These are phyloP conservation scores for Erythrolamprus reginae DNA, from an alignment of 2,113 vertebrate genomes.

Conservation along the genomic window DNA sequence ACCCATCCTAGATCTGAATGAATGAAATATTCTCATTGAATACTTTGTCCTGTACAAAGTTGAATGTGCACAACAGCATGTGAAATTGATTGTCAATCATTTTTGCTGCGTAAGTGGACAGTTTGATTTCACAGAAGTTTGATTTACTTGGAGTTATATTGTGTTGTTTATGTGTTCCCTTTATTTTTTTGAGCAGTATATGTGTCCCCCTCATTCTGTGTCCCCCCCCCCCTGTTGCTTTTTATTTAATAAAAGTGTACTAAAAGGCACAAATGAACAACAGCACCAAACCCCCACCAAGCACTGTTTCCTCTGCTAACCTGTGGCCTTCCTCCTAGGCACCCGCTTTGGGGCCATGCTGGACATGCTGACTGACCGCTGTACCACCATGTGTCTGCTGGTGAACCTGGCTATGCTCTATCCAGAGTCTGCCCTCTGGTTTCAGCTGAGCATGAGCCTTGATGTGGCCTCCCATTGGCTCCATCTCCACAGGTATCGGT, in stretches of 20 bases:
- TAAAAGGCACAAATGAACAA: not conserved
- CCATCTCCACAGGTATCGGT: slow-evolving; percentile 82
- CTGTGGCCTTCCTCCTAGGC: slow-evolving; percentile 36
- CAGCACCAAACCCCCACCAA: not conserved
- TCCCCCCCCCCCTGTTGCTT: too few relatives aligned
- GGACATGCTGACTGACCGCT: slow-evolving; percentile 91
- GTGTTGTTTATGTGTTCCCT: too few relatives aligned
- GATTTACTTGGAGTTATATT: too few relatives aligned
- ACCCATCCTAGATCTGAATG: too few relatives aligned
- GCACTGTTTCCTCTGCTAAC: not conserved
- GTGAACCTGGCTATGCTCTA: slow-evolving; percentile 87
- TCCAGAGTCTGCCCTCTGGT: slow-evolving; percentile 78
- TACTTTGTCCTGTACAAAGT: too few relatives aligned
- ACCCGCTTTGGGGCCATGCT: slow-evolving; percentile 88
- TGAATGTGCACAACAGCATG: too few relatives aligned
- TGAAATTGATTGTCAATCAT: too few relatives aligned
- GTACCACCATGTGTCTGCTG: slow-evolving; percentile 88
- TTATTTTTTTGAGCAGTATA: too few relatives aligned
- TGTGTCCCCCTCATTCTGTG: too few relatives aligned
- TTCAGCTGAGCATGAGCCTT: slow-evolving; percentile 87
- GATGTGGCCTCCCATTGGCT: slow-evolving; percentile 92
- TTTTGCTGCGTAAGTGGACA: too few relatives aligned
- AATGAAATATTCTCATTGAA: too few relatives aligned
- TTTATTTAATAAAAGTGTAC: not conserved
- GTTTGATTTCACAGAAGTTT: too few relatives aligned